phyloP scores from a whole-genome alignment of 37 sponge, comb jelly and placozoan species.

The Corticium candelabrum region DNA sequence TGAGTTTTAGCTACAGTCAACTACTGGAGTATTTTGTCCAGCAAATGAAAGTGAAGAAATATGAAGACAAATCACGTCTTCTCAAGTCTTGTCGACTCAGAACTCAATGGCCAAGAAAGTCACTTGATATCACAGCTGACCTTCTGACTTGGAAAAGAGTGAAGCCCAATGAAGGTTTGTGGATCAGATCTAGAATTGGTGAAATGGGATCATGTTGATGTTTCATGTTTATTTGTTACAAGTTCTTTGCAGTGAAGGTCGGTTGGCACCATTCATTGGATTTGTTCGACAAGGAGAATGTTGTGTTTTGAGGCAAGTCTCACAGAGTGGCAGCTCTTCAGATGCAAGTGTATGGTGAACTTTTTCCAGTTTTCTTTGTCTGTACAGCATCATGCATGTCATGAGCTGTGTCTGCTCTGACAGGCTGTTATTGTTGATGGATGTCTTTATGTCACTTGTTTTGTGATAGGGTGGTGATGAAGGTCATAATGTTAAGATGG shows the following conservation, averaged over 20 bases:
- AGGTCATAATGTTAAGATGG: not conserved
- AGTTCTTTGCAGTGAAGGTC: not conserved
- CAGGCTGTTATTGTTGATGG: too few species aligned
- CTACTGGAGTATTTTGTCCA: not conserved
- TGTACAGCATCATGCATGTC: too few species aligned
- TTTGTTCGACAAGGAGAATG: not conserved
- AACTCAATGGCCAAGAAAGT: not conserved
- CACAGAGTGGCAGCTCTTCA: too few species aligned
- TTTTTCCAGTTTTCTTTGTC: too few species aligned
- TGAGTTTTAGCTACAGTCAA: not conserved
- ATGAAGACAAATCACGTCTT: not conserved
- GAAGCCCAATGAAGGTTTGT: not conserved
- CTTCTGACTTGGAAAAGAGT: not conserved
- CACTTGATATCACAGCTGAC: not conserved
- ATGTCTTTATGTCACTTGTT: not conserved
- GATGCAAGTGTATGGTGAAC: too few species aligned
- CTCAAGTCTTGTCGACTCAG: not conserved
- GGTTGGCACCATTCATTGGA: not conserved
- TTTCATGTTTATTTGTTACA: too few species aligned
- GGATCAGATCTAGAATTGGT: too few species aligned
- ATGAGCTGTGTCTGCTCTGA: too few species aligned
- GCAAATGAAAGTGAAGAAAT: not conserved
- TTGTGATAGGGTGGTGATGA: not conserved
- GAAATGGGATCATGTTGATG: too few species aligned
- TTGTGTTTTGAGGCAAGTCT: not conserved